Conservation (phyloP, 2,797 vertebrate genomes). For the Thunnus albacares region DNA sequence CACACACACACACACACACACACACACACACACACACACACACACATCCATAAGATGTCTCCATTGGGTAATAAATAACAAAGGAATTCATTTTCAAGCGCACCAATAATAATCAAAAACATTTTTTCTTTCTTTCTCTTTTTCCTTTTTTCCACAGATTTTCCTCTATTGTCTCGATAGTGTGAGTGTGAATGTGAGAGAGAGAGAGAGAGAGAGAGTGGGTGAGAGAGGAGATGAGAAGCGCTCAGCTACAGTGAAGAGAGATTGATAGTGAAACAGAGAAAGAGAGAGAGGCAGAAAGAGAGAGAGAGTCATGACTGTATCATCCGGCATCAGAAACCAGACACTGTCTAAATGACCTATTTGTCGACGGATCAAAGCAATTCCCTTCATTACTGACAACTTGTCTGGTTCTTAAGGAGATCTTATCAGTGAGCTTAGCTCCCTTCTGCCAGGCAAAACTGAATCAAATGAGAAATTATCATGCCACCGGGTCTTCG, state of each 20-base stretch:
- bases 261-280: conserved; percentile 37
- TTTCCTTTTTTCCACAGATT: conserved; percentile 16
- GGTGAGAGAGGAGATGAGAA: conserved; percentile 17
- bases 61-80: conserved; percentile 47
- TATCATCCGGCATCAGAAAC: conserved; percentile 75
- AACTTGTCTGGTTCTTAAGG: conserved; percentile 84
- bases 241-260: conserved; percentile 4
- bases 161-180: conserved; percentile 26
- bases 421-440: conserved; percentile 84
- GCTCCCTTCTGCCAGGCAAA: conserved; percentile 80
- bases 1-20: conserved; percentile 7
- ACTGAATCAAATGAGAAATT: conserved; percentile 83
- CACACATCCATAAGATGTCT: conserved; percentile 20
- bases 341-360: conserved; percentile 84
- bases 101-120: conserved; percentile 34
- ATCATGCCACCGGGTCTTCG: conserved; percentile 73
- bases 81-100: conserved; percentile 46
- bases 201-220: not conserved
- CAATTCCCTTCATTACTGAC: conserved; percentile 86
- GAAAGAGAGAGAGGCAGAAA: not conserved
- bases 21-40: not conserved
- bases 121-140: conserved; percentile 7
- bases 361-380: conserved; percentile 87
- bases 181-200: conserved; percentile 16
- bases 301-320: conserved; percentile 52